Evolutionary conservation across 2,797 vertebrate species (phyloP).

Genomic region (Pangasius djambal): DNA sequence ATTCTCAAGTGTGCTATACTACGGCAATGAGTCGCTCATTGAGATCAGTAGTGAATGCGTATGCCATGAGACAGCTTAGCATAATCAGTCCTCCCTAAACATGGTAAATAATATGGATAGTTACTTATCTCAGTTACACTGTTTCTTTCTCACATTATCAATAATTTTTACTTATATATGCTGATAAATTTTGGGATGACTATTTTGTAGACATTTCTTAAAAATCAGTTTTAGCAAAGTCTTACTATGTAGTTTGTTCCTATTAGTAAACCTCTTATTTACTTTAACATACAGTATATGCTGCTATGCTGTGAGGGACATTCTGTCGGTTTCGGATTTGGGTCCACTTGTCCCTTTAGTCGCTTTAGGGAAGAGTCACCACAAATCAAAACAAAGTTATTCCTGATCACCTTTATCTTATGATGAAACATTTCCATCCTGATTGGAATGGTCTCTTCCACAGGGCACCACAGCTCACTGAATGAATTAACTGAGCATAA

Average conservation of each 20-base stretch:
- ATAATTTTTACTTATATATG: background rate
- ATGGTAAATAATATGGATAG: background rate
- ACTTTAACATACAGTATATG: background rate
- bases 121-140: background rate
- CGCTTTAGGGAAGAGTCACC: background rate
- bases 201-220: background rate
- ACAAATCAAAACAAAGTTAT: background rate
- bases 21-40: slow-evolving; percentile 33
- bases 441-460: background rate
- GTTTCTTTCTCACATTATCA: background rate
- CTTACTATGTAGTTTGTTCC: background rate
- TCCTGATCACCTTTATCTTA: background rate
- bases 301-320: too few species aligned
- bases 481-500: background rate
- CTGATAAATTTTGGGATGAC: background rate
- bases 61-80: slow-evolving; percentile 26
- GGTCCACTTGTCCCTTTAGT: background rate
- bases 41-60: slow-evolving; percentile 16
- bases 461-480: background rate
- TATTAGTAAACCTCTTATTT: background rate
- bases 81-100: slow-evolving; percentile 31
- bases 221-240: background rate
- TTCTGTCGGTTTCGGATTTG: background rate
- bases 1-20: slow-evolving; percentile 54
- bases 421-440: background rate